These are phyloP conservation scores for Oncorhynchus nerka DNA, from an alignment of 2,113 vertebrate species.

Conservation along the genomic window DNA sequence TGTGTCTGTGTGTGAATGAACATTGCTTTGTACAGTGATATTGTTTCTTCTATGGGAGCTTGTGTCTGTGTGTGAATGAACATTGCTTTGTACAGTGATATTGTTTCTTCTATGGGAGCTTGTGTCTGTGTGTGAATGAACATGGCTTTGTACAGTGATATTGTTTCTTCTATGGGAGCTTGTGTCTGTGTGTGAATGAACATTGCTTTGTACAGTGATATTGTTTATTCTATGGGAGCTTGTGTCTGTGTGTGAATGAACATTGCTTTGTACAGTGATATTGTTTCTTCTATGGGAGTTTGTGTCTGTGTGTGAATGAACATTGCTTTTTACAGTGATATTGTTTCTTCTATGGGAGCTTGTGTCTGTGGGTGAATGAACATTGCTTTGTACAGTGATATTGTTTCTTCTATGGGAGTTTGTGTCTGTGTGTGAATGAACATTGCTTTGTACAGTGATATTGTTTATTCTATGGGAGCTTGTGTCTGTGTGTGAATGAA, in stretches of 20 bases:
- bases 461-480: slow-evolving; percentile 68
- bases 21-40: slow-evolving; percentile 67
- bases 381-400: slow-evolving; percentile 67
- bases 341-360: slow-evolving; percentile 68
- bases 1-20: slow-evolving; percentile 64
- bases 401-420: slow-evolving; percentile 68
- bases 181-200: slow-evolving; percentile 63
- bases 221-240: slow-evolving; percentile 68
- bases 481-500: slow-evolving; percentile 63
- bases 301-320: slow-evolving; percentile 63
- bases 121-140: slow-evolving; percentile 63
- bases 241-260: slow-evolving; percentile 63
- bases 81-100: slow-evolving; percentile 67
- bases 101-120: slow-evolving; percentile 68
- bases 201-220: slow-evolving; percentile 67
- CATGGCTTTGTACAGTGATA: slow-evolving; percentile 67
- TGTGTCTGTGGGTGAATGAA: slow-evolving; percentile 63
- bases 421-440: slow-evolving; percentile 63
- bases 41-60: slow-evolving; percentile 68
- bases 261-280: slow-evolving; percentile 67
- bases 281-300: slow-evolving; percentile 68
- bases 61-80: slow-evolving; percentile 63
- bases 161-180: slow-evolving; percentile 68
- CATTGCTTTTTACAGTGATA: slow-evolving; percentile 66
- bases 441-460: slow-evolving; percentile 67